These are phyloP conservation scores for Gouania willdenowi DNA, from an alignment of 2,797 vertebrate genomes.

Conservation along the genomic window DNA sequence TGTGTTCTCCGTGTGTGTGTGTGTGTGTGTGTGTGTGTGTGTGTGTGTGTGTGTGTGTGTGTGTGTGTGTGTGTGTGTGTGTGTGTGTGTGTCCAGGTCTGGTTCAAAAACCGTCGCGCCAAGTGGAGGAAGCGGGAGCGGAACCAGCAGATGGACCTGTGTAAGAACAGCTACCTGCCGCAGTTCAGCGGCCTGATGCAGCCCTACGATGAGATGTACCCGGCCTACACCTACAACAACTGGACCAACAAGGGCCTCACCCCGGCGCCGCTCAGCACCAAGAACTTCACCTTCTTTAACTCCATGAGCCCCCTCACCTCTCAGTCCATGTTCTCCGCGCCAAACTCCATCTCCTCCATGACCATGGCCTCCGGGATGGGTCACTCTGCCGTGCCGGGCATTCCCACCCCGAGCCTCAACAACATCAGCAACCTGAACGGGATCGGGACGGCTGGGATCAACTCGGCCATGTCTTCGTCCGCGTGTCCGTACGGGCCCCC, in stretches of 20 bases:
- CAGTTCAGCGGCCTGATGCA: slow-evolving; percentile 98
- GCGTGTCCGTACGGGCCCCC: slow-evolving; percentile 93
- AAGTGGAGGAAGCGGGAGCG: slow-evolving; percentile 98
- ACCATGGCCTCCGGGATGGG: slow-evolving; percentile 95
- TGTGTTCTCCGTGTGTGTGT: not conserved
- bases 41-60: too few species aligned
- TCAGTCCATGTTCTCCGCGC: slow-evolving; percentile 96
- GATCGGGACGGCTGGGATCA: slow-evolving; percentile 90
- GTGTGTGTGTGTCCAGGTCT: slow-evolving; percentile 77
- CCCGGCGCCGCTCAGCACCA: slow-evolving; percentile 89
- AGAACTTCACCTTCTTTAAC: slow-evolving; percentile 98
- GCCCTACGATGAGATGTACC: slow-evolving; percentile 97
- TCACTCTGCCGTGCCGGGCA: slow-evolving; percentile 87
- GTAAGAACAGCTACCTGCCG: slow-evolving; percentile 96
- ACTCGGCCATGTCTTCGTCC: slow-evolving; percentile 91
- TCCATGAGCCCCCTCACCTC: slow-evolving; percentile 96
- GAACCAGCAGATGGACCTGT: slow-evolving; percentile 98
- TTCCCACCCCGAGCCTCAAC: slow-evolving; percentile 89
- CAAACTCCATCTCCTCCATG: slow-evolving; percentile 96
- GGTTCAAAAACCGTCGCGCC: slow-evolving; percentile 97
- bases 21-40: too few species aligned
- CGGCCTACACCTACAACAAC: slow-evolving; percentile 97
- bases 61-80: too few species aligned
- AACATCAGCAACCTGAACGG: slow-evolving; percentile 93
- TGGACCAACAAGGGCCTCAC: slow-evolving; percentile 96